phyloP scores from a whole-genome alignment of 2,888 invertebrate genomes.

The Ditula angustiorana region DNA sequence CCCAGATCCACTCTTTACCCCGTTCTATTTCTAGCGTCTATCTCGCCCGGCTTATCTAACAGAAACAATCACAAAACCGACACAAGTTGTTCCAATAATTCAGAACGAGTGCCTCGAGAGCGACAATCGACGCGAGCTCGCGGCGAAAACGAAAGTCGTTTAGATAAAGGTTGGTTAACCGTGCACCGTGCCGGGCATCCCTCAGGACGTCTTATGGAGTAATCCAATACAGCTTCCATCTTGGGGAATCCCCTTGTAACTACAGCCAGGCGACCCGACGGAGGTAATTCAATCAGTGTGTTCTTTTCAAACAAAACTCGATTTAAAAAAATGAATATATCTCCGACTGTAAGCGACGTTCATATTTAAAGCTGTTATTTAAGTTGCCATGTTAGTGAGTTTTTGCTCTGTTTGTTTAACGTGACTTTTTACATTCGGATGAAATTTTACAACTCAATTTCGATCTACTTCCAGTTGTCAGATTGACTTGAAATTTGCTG shows the following conservation, averaged over 20 bases:
- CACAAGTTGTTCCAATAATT: slow-evolving; percentile 19
- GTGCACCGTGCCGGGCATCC: slow-evolving; percentile 23
- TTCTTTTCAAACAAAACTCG: slow-evolving; percentile 26
- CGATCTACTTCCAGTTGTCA: too few relatives aligned
- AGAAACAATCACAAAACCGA: slow-evolving; percentile 16
- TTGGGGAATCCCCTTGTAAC: slow-evolving; percentile 27
- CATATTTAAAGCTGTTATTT: neutral
- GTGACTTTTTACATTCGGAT: too few relatives aligned
- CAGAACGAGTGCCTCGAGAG: slow-evolving; percentile 30
- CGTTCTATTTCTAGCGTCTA: neutral
- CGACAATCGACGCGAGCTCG: slow-evolving; percentile 26
- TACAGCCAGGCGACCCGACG: slow-evolving; percentile 13
- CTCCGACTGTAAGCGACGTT: neutral
- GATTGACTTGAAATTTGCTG: too few relatives aligned
- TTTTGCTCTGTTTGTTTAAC: too few relatives aligned
- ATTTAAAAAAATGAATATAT: slow-evolving; percentile 11
- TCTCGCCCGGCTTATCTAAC: neutral
- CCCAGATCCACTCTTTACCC: neutral
- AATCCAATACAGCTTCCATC: slow-evolving; percentile 35
- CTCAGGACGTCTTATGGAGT: slow-evolving; percentile 34
- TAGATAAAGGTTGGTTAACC: slow-evolving; percentile 41
- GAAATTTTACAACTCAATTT: too few relatives aligned
- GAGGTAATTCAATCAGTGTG: slow-evolving; percentile 27
- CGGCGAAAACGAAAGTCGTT: slow-evolving; percentile 33
- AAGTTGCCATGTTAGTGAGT: too few relatives aligned